Base-by-base conservation (phyloP, 2,888 invertebrate species). In the Habrosyne pyritoides region DNA sequence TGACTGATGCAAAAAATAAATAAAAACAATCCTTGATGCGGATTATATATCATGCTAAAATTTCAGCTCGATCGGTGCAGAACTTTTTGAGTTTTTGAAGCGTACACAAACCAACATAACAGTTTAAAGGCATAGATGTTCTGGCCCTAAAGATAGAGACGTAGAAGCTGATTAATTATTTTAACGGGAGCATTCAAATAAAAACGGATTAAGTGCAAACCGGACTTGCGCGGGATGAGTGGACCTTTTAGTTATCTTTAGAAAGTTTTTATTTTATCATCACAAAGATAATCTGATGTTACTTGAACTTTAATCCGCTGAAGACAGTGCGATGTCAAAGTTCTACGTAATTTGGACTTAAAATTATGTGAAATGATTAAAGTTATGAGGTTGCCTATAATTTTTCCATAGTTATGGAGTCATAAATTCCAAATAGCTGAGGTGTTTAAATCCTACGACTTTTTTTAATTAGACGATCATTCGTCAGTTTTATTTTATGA, bases 301-400 rank as follows among this genome's bases (percentile, higher is more conserved):
- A 18, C 42, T 42, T 42, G 42, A 18, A 18, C 42, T 42, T 18
- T 42, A 42, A 42, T 42, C 18, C 18, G 14, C 8, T 42, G 18
- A 14, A 42, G 18, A 2, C 8, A 42, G 42, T 42, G 18, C 8
- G 8, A 42, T 18, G 18, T 8, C 42, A 42, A 14, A 14, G 42
- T 14, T 42, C 42, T 42, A n/a, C 42, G 8, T 18, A n/a, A 18
- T 42, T 18, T 42, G 42, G 42, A 18, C 42, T 8, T n/a, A 0
- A 42, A 42, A 42, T 42, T 42, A 42, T 42, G 42, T 42, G 42
- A 42, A 42, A 42, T 42, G 42, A 42, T 42, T 42, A 42, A 42
- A 42, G 42, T 42, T 42, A 42, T 42, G 42, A 42, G 42, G 42
- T 18, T 42, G 42, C 42, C 42, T 42, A 42, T 42, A 42, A 36